Percentiles rank a stretch among this genome's conserved stretches.
These are phyloP conservation scores for Hofmannophila pseudospretella DNA, from an alignment of 2,888 invertebrate genomes.

Conservation along the genomic window DNA sequence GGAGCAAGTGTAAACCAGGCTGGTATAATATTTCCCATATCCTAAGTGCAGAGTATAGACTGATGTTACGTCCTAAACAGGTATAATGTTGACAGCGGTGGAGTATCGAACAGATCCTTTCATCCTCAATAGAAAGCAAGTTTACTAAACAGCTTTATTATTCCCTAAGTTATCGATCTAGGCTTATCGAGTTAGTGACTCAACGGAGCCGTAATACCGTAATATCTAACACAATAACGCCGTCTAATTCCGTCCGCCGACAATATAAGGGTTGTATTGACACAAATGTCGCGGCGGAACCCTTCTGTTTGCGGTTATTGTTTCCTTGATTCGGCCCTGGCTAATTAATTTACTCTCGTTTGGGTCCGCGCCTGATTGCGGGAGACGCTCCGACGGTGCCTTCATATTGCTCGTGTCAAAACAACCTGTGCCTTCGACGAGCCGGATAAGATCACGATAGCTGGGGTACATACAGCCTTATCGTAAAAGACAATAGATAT, in stretches of 20 bases:
- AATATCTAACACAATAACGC: slow-evolving; percentile 1
- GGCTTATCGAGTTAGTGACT: slow-evolving; percentile 1
- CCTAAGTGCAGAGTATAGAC: too few species aligned
- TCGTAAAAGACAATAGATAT: too few species aligned
- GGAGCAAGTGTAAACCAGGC: too few species aligned
- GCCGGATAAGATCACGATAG: too few species aligned
- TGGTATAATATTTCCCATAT: too few species aligned
- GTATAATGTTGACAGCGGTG: too few species aligned
- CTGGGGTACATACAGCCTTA: too few species aligned
- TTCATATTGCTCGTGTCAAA: slow-evolving; percentile 21
- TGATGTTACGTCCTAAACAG: too few species aligned
- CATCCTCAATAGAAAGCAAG: neutral
- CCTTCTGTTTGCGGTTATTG: slow-evolving; percentile 72
- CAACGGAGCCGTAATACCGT: neutral
- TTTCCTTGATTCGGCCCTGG: slow-evolving; percentile 55
- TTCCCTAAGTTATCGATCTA: slow-evolving; percentile 1
- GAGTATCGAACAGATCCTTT: too few species aligned
- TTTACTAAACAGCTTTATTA: neutral
- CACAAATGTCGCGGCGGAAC: slow-evolving; percentile 48
- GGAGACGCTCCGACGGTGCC: slow-evolving; percentile 14
- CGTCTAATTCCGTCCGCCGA: slow-evolving; percentile 1
- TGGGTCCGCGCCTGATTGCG: slow-evolving; percentile 37
- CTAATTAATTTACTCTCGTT: slow-evolving; percentile 59
- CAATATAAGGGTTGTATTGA: slow-evolving; percentile 60
- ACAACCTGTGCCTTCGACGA: slow-evolving; percentile 18